Evolutionary conservation across 2,113 vertebrate species (phyloP).

Genomic region (Colinus virginianus): DNA sequence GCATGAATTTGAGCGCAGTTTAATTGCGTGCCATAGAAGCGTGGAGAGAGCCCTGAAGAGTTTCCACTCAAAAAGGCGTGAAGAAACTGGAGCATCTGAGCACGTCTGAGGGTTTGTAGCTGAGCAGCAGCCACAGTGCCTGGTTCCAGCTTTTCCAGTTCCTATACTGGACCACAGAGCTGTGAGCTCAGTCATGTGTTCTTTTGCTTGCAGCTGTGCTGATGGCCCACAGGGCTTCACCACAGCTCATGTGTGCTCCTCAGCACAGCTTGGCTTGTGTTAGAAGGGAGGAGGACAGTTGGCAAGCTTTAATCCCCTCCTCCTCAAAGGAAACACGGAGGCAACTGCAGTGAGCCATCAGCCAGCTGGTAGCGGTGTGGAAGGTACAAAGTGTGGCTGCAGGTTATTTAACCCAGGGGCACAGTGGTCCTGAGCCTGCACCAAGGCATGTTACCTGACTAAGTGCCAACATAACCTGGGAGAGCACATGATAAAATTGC

Average conservation of each 20-base stretch:
- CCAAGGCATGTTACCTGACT: background rate
- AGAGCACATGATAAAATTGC: conserved; percentile 32
- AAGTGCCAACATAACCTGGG: conserved; percentile 28
- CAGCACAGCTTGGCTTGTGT: background rate
- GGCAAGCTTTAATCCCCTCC: accelerated
- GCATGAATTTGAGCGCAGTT: background rate
- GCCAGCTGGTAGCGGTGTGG: background rate
- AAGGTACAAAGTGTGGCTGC: background rate
- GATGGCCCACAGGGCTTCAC: background rate
- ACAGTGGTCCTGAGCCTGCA: background rate
- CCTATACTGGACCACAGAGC: background rate
- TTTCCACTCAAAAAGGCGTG: background rate
- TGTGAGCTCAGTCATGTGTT: background rate
- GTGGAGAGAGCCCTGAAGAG: background rate
- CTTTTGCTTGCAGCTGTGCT: background rate
- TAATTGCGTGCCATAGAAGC: background rate
- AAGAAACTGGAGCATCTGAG: background rate
- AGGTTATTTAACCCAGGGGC: background rate
- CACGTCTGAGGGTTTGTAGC: background rate
- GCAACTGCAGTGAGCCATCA: background rate
- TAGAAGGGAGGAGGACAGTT: background rate
- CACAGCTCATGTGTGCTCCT: background rate
- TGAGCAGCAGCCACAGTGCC: background rate
- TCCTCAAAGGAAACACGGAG: background rate
- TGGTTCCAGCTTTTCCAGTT: background rate